Conservation (phyloP, 2,888 invertebrate genomes). For the Tinea trinotella region DNA sequence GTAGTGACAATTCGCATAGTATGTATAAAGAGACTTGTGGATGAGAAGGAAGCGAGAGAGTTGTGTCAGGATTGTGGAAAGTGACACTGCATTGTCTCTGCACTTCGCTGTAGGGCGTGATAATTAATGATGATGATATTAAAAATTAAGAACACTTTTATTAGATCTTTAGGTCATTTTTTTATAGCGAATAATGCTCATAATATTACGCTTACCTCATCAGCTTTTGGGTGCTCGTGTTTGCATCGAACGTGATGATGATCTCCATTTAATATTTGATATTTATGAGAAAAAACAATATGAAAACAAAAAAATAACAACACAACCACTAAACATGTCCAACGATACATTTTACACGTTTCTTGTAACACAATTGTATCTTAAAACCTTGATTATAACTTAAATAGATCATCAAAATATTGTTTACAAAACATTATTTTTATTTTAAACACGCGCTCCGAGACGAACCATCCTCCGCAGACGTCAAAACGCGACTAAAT, state of each 20-base stretch:
- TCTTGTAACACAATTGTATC: neutral
- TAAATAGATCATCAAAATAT: neutral
- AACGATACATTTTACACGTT: neutral
- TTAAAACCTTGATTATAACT: too few species aligned
- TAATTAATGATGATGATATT: too few species aligned
- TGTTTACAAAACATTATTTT: constrained; percentile 38
- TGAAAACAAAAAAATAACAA: constrained; percentile 32
- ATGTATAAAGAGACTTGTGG: too few species aligned
- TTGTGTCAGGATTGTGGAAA: too few species aligned
- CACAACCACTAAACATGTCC: constrained; percentile 27
- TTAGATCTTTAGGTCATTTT: too few species aligned
- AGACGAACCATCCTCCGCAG: neutral
- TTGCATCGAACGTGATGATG: constrained; percentile 66
- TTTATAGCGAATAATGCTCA: too few species aligned
- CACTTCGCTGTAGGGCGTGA: too few species aligned
- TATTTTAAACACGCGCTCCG: constrained; percentile 41
- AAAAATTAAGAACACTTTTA: too few species aligned
- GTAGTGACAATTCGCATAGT: too few species aligned
- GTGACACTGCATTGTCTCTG: too few species aligned
- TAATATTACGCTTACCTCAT: constrained; percentile 73
- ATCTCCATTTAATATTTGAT: constrained; percentile 32
- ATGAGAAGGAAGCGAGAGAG: too few species aligned
- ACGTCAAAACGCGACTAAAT: constrained; percentile 1
- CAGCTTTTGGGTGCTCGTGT: constrained; percentile 77
- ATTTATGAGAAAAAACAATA: constrained; percentile 33